phyloP scores from a whole-genome alignment of 2,888 invertebrate genomes.

The Luffia ferchaultella region DNA sequence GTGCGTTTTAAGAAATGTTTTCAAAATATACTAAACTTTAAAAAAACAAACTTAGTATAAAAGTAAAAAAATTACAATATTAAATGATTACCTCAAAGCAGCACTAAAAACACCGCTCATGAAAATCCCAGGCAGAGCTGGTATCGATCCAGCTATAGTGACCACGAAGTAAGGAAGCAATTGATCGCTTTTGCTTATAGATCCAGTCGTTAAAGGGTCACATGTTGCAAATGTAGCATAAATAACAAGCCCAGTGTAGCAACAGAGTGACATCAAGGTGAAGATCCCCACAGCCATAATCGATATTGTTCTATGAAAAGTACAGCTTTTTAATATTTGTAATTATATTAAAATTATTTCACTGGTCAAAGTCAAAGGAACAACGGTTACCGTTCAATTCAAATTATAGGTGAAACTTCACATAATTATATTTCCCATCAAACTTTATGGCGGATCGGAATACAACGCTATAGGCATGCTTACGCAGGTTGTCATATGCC shows the following conservation, averaged over 20 bases:
- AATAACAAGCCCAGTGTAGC: conserved; percentile 86
- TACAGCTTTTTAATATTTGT: background rate
- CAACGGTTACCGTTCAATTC: too few species aligned
- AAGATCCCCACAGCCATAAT: conserved; percentile 82
- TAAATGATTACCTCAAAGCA: conserved; percentile 77
- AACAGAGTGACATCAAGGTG: conserved; percentile 77
- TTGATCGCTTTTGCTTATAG: conserved; percentile 76
- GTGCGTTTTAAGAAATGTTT: too few species aligned
- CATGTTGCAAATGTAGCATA: conserved; percentile 86
- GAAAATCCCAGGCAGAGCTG: conserved; percentile 85
- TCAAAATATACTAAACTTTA: too few species aligned
- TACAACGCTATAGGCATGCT: too few species aligned
- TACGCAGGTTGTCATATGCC: too few species aligned
- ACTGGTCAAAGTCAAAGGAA: too few species aligned
- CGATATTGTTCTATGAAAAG: conserved; percentile 70
- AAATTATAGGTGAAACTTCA: too few species aligned
- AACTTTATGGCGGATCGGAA: too few species aligned
- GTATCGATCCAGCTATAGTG: conserved; percentile 76
- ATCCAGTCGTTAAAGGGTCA: conserved; percentile 82
- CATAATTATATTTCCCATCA: too few species aligned
- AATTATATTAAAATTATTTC: background rate
- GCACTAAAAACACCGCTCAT: conserved; percentile 89
- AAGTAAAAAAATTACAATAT: too few species aligned
- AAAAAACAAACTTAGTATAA: too few species aligned
- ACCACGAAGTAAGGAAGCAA: conserved; percentile 84